These are phyloP conservation scores for Ataeniobius toweri DNA, from an alignment of 2,797 vertebrate genomes.

Conservation along the genomic window DNA sequence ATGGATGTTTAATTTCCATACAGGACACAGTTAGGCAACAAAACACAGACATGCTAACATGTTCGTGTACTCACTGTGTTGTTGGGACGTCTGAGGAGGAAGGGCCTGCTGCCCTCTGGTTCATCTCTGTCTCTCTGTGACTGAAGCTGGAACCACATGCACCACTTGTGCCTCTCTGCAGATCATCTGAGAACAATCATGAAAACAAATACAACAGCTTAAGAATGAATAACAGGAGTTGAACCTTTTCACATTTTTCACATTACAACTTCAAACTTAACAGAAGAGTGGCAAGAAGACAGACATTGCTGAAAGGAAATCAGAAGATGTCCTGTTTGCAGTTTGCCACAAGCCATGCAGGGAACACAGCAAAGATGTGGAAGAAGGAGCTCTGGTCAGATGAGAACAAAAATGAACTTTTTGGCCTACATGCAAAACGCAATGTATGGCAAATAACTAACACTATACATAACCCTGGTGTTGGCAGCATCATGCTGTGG, in stretches of 20 bases:
- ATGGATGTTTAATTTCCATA: not conserved
- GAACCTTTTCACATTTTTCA: not conserved
- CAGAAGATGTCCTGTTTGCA: not conserved
- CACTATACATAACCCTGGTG: not conserved
- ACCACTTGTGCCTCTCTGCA: slow-evolving; percentile 29
- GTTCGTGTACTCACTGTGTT: slow-evolving; percentile 50
- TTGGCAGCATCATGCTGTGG: not conserved
- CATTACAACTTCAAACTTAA: not conserved
- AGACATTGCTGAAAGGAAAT: not conserved
- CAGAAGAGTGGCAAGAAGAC: not conserved
- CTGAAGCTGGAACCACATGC: slow-evolving; percentile 37
- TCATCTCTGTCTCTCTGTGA: slow-evolving; percentile 39
- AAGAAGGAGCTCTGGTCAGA: too few species aligned
- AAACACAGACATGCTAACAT: not conserved
- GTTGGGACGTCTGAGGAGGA: slow-evolving; percentile 3
- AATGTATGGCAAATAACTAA: not conserved
- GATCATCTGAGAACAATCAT: slow-evolving; percentile 52
- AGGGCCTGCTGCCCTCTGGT: slow-evolving; percentile 24
- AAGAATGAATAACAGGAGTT: not conserved
- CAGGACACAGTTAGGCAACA: not conserved
- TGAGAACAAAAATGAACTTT: too few species aligned
- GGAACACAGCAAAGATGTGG: too few species aligned
- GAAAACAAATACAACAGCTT: slow-evolving; percentile 5
- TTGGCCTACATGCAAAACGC: too few species aligned
- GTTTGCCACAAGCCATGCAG: not conserved